Base-by-base conservation (phyloP, 2,888 invertebrate species). In the Mythimna albipuncta region DNA sequence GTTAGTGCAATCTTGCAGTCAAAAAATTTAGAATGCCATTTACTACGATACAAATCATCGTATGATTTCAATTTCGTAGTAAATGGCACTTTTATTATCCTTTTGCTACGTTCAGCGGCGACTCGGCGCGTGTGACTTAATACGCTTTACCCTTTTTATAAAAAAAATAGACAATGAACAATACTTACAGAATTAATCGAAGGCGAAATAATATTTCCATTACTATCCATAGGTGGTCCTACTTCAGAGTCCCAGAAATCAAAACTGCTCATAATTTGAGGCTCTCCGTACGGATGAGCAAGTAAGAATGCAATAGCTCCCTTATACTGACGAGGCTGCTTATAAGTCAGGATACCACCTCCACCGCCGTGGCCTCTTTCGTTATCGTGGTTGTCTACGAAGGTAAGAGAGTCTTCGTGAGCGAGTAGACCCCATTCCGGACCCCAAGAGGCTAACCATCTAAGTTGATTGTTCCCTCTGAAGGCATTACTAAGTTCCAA, bases 221-320 rank as follows among this genome's bases (percentile, higher is more conserved):
- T 87, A 0, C 84, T 89, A 84, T 98, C 97, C 87, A 96, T 96
- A 0, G 98, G 98, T 2, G 98, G 98, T 9, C 98, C 98, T 73
- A 93, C 86, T 88, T 97, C 97, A 0, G 95, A 93, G 81, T 97
- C 89, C 72, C 93, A 93, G 90, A 98, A 99, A 57, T 92, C 94
- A 88, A 97, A 99, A 82, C 99, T 98, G 89, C 98, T 99, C 98
- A 99, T 98, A 38, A 99, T 96, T 64, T 98, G 97, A 0, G 98
- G 97, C 74, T 97, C 97, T 1, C 98, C 98, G 83, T 98, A 98
- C 0, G 98, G 97, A 96, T 98, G 98, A 0, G 99, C 98, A 84
- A 99, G 91, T 95, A 98, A 97, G 91, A 99, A 99, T 0, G 98
- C 98, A 2, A 97, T 97, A 0, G 99, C 99, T 96, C 97, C 96